These are phyloP conservation scores for Periplaneta americana DNA, from an alignment of 1,140 invertebrate species.

Conservation along the genomic window DNA sequence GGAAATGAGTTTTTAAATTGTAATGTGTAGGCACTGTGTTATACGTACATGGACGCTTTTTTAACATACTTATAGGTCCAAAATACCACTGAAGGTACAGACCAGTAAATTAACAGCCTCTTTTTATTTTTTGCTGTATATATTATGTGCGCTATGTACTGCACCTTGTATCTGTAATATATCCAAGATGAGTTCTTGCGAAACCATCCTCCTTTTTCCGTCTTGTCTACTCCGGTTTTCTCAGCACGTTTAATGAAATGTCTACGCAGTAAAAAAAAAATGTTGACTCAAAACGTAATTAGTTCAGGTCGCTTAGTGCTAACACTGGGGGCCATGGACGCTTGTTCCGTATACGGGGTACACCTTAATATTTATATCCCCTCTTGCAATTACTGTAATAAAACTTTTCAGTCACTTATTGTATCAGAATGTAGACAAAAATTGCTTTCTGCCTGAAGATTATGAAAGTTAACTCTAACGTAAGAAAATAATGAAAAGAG, in stretches of 20 bases:
- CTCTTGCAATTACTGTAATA: neutral
- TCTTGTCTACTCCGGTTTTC: neutral
- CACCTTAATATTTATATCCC: neutral
- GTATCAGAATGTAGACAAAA: neutral
- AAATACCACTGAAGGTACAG: neutral
- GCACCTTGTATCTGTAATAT: neutral
- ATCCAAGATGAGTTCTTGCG: neutral
- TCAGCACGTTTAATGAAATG: neutral
- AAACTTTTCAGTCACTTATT: too few relatives aligned
- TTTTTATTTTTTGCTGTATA: neutral
- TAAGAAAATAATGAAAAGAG: too few relatives aligned
- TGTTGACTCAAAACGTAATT: neutral
- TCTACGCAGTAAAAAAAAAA: neutral
- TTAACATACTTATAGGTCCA: neutral
- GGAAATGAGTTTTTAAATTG: neutral
- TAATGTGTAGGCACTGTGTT: neutral
- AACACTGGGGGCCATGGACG: neutral
- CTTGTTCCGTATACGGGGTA: neutral
- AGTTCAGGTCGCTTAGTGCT: neutral
- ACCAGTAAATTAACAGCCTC: neutral
- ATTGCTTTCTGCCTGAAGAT: neutral
- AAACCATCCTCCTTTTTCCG: neutral
- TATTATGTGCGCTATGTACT: neutral
- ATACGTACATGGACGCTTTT: neutral
- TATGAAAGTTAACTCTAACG: too few relatives aligned